Evolutionary conservation across 2,888 invertebrate genomes (phyloP).

Genomic region (Tachina fera): DNA sequence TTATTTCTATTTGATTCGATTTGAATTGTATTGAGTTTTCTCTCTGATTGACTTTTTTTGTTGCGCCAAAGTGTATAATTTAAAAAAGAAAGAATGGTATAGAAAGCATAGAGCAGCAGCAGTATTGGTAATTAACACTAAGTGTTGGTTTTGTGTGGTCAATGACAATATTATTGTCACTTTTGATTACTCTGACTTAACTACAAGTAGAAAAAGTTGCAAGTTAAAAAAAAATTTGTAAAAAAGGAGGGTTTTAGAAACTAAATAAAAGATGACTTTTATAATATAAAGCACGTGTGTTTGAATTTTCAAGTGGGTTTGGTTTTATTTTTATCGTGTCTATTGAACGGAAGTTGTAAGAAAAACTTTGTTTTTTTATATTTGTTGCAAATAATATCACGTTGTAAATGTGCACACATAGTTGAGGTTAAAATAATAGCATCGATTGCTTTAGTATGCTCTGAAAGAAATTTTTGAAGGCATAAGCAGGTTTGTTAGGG

Average conservation of each 20-base stretch:
- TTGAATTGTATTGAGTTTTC: slow-evolving; percentile 33
- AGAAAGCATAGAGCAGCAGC: slow-evolving; percentile 11
- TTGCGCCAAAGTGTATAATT: slow-evolving; percentile 61
- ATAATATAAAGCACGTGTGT: slow-evolving; percentile 67
- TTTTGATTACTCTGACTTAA: slow-evolving; percentile 58
- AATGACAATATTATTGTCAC: slow-evolving; percentile 69
- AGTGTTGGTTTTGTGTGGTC: slow-evolving; percentile 67
- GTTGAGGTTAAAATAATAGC: slow-evolving; percentile 5
- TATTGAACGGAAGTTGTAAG: slow-evolving; percentile 63
- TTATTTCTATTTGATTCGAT: slow-evolving; percentile 48
- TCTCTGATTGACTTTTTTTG: slow-evolving; percentile 66
- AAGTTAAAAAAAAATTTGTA: slow-evolving; percentile 5
- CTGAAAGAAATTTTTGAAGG: too few relatives aligned
- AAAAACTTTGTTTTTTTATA: slow-evolving; percentile 34
- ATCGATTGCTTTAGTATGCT: background rate
- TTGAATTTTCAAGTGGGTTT: slow-evolving; percentile 46
- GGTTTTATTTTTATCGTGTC: slow-evolving; percentile 7
- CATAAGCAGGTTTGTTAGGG: background rate
- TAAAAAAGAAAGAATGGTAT: slow-evolving; percentile 23
- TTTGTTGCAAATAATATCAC: slow-evolving; percentile 54
- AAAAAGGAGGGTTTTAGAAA: slow-evolving; percentile 29
- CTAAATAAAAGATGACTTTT: slow-evolving; percentile 62
- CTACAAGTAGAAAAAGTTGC: background rate
- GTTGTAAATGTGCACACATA: background rate
- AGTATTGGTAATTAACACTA: slow-evolving; percentile 66